Evolutionary conservation across 2,113 vertebrate species (phyloP).

Genomic region (Loxodonta africana): DNA sequence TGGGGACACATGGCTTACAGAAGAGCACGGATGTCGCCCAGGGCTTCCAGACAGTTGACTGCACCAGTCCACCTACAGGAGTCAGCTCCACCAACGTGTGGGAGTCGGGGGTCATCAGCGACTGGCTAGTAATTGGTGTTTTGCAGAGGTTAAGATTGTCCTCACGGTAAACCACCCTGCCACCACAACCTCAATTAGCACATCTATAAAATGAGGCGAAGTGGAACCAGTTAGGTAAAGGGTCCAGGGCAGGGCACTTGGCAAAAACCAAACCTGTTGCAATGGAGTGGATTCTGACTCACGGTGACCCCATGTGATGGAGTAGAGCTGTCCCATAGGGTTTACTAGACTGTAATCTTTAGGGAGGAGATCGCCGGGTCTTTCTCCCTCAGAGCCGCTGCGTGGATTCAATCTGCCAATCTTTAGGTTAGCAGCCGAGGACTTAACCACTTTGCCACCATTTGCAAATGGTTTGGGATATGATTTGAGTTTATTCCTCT

Average conservation of each 20-base stretch:
- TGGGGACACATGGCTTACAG: too few relatives aligned
- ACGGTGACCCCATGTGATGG: background rate
- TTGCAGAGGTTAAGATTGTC: background rate
- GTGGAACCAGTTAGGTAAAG: background rate
- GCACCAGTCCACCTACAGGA: fast-evolving
- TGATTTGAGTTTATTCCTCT: background rate
- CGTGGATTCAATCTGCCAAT: background rate
- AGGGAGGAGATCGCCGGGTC: too few relatives aligned
- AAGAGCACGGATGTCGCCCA: background rate
- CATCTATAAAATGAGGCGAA: background rate
- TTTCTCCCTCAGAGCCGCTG: too few relatives aligned
- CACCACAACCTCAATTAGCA: fast-evolving
- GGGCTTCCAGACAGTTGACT: background rate
- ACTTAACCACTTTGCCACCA: too few relatives aligned
- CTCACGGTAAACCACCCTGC: background rate
- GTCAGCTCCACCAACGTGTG: background rate
- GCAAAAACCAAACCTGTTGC: background rate
- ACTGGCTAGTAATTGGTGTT: background rate
- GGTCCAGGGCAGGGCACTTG: background rate
- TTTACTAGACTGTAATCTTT: background rate
- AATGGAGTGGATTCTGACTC: background rate
- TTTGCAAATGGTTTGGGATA: background rate
- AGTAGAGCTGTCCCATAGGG: background rate
- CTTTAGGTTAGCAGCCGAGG: background rate
- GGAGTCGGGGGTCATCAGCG: too few relatives aligned